phyloP scores from a whole-genome alignment of 2,113 vertebrate species.

The Cavia porcellus region DNA sequence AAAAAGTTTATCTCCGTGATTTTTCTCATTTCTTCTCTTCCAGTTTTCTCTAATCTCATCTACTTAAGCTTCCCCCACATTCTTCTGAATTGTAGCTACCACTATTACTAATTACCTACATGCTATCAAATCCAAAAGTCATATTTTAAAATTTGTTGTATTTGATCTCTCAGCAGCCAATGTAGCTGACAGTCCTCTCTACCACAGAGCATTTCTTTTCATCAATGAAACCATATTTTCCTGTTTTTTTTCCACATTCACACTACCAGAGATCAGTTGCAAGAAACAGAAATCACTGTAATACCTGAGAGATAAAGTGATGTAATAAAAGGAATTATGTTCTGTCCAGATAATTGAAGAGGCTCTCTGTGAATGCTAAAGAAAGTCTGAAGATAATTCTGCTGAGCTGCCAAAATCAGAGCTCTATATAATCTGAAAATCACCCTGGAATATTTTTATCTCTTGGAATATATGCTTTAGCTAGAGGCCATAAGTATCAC shows the following conservation, averaged over 20 bases:
- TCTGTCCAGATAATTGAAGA: neutral
- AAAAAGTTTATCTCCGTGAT: neutral
- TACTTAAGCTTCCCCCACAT: neutral
- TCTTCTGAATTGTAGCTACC: neutral
- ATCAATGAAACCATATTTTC: neutral
- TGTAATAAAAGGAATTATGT: neutral
- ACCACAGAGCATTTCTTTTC: neutral
- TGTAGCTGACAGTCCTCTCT: neutral
- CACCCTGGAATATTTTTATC: neutral
- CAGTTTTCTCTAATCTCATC: neutral
- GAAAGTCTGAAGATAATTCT: neutral
- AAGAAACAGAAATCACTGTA: neutral
- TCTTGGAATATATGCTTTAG: neutral
- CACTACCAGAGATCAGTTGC: neutral
- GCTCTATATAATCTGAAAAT: neutral
- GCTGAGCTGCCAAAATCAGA: neutral
- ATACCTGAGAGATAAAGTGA: neutral
- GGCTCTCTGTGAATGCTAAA: neutral
- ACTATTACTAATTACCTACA: neutral
- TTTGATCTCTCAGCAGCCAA: neutral
- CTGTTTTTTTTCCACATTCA: neutral
- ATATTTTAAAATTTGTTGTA: neutral
- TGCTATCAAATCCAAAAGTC: neutral
- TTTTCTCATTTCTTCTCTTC: neutral
- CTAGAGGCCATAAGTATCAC: neutral